Percentiles rank a stretch among this genome's conserved stretches.
Evolutionary conservation across 1,140 invertebrate species (phyloP).

Genomic region (Zaprionus tsacasi): DNA sequence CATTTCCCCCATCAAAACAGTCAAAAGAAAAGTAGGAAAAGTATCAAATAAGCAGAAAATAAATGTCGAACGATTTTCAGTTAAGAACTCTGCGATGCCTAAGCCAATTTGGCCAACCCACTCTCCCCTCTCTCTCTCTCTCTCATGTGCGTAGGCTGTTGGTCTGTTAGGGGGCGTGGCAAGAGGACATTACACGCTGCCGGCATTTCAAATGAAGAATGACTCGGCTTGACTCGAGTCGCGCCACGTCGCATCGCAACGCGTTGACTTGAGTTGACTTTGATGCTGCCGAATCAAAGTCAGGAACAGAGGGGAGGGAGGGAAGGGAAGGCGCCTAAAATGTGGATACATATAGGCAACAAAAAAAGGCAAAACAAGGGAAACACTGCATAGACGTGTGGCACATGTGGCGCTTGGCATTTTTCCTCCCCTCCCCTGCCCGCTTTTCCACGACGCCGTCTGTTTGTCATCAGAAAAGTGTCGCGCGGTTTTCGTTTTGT

Average conservation of each 20-base stretch:
- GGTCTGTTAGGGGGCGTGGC: constrained; percentile 47
- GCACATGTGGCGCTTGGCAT: constrained; percentile 67
- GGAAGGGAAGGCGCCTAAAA: constrained; percentile 40
- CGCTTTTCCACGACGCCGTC: constrained; percentile 27
- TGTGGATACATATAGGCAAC: constrained; percentile 49
- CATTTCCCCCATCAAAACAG: not conserved
- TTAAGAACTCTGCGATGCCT: constrained; percentile 50
- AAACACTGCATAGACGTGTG: constrained; percentile 35
- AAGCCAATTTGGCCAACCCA: constrained; percentile 62
- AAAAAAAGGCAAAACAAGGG: not conserved
- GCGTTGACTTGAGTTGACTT: constrained; percentile 30
- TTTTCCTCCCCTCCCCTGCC: constrained; percentile 8
- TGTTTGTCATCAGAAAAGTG: constrained; percentile 68
- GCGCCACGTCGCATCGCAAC: constrained; percentile 18
- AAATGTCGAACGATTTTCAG: constrained; percentile 64
- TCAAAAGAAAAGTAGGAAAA: constrained; percentile 34
- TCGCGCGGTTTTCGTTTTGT: constrained; percentile 56
- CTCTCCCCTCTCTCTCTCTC: constrained; percentile 10
- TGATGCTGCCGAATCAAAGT: constrained; percentile 47
- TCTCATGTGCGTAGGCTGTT: constrained; percentile 18
- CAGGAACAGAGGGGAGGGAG: not conserved
- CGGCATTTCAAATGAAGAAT: constrained; percentile 61
- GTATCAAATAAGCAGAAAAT: constrained; percentile 74
- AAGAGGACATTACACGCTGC: constrained; percentile 27
- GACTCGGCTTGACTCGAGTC: constrained; percentile 37